Conservation (phyloP, 2,888 invertebrate genomes). For the Aspidiotus rigidus region DNA sequence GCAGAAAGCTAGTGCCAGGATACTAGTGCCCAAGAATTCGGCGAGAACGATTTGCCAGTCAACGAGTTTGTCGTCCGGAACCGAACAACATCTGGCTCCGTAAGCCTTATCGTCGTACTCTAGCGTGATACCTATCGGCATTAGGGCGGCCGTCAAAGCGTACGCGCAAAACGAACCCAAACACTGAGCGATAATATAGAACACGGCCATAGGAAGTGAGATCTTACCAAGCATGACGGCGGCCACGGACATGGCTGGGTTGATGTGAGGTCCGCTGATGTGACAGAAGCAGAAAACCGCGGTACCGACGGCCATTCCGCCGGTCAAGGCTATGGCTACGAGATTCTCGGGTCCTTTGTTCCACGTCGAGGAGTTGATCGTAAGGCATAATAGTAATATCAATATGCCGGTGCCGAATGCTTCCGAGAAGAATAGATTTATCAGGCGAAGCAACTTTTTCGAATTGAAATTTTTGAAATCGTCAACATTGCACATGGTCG, state of each 20-base stretch:
- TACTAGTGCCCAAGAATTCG: conserved; percentile 43
- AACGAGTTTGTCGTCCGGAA: conserved; percentile 29
- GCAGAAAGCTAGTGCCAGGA: conserved; percentile 44
- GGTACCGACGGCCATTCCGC: conserved; percentile 43
- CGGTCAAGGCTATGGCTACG: conserved; percentile 41
- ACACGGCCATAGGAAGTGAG: conserved; percentile 41
- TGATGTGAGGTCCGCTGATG: conserved; percentile 44
- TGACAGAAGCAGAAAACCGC: conserved; percentile 42
- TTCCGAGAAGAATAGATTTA: conserved; percentile 42
- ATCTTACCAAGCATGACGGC: conserved; percentile 43
- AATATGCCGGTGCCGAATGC: conserved; percentile 43
- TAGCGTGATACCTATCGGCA: not conserved
- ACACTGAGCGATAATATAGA: conserved; percentile 43
- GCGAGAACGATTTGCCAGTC: conserved; percentile 42
- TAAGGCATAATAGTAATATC: conserved; percentile 43
- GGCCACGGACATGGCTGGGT: conserved; percentile 44
- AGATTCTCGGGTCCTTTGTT: conserved; percentile 40
- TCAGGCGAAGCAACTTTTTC: conserved; percentile 36
- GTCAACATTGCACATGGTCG: conserved; percentile 15
- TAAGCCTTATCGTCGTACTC: conserved; percentile 2
- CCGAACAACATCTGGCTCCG: conserved; percentile 12
- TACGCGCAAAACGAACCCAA: conserved; percentile 43
- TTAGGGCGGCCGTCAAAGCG: conserved; percentile 39
- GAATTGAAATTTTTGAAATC: conserved; percentile 22
- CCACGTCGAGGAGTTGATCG: conserved; percentile 40